Evolutionary conservation across 2,797 vertebrate genomes (phyloP).

Genomic region (Alcedo quadribrachys): DNA sequence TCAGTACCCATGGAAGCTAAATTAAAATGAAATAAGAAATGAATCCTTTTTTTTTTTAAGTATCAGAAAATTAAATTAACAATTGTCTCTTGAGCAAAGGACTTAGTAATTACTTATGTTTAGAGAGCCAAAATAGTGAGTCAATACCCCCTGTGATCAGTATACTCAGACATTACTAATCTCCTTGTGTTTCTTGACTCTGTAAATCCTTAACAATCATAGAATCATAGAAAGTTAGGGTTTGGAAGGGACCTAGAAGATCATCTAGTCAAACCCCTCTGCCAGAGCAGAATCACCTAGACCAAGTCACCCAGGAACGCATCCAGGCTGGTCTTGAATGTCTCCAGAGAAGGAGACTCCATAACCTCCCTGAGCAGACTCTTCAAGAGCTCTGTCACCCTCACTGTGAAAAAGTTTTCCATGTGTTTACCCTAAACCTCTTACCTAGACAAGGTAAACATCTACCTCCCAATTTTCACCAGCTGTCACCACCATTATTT

Average conservation of each 20-base stretch:
- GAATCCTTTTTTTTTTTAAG: not conserved
- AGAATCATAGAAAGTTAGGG: no score
- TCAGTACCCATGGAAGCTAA: not conserved
- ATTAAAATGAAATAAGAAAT: not conserved
- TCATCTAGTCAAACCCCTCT: no score
- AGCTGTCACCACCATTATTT: not conserved
- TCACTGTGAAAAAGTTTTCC: no score
- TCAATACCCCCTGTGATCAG: not conserved
- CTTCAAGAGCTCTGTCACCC: no score
- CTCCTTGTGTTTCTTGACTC: not conserved
- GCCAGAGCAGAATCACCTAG: no score
- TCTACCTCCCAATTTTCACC: not conserved
- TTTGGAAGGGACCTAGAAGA: no score
- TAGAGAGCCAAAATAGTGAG: not conserved
- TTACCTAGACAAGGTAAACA: not conserved
- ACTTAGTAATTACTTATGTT: not conserved
- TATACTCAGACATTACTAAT: not conserved
- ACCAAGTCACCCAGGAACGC: no score
- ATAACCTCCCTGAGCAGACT: no score
- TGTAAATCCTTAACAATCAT: not conserved
- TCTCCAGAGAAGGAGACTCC: no score
- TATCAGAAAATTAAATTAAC: not conserved
- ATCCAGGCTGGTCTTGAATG: no score
- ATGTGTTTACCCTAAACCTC: no score
- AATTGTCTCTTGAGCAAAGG: not conserved